These are phyloP conservation scores for Rhizomys pruinosus DNA, from an alignment of 2,113 vertebrate genomes.

Conservation along the genomic window DNA sequence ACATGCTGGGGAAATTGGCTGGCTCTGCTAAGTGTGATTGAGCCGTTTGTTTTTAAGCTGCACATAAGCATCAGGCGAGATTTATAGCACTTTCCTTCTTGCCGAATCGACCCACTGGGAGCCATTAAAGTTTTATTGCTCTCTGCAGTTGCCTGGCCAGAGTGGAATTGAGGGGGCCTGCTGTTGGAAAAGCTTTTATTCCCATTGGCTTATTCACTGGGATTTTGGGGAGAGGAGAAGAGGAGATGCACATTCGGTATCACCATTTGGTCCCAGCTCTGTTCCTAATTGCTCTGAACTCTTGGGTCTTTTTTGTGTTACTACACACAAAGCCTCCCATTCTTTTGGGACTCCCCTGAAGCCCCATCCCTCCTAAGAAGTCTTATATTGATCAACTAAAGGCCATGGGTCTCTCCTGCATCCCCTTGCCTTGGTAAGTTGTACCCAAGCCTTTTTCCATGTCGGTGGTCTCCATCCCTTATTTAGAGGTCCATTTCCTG, in stretches of 20 bases:
- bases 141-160: slow-evolving; percentile 87
- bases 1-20: slow-evolving; percentile 82
- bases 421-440: background rate
- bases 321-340: background rate
- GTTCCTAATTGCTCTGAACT: background rate
- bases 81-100: slow-evolving; percentile 89
- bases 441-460: background rate
- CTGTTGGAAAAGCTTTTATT: slow-evolving; percentile 78
- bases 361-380: background rate
- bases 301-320: background rate
- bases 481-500: background rate
- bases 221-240: background rate
- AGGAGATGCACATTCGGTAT: background rate
- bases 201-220: slow-evolving; percentile 67
- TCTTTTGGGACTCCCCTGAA: background rate
- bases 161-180: slow-evolving; percentile 81
- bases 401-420: background rate
- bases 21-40: slow-evolving; percentile 88
- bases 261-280: background rate
- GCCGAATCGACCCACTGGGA: slow-evolving; percentile 89
- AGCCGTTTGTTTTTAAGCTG: slow-evolving; percentile 91
- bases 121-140: slow-evolving; percentile 91
- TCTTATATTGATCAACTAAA: background rate
- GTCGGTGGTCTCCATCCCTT: background rate
- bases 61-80: slow-evolving; percentile 88